Evolutionary conservation across 1,140 invertebrate species (phyloP).

Genomic region (Saxidomus purpurata): DNA sequence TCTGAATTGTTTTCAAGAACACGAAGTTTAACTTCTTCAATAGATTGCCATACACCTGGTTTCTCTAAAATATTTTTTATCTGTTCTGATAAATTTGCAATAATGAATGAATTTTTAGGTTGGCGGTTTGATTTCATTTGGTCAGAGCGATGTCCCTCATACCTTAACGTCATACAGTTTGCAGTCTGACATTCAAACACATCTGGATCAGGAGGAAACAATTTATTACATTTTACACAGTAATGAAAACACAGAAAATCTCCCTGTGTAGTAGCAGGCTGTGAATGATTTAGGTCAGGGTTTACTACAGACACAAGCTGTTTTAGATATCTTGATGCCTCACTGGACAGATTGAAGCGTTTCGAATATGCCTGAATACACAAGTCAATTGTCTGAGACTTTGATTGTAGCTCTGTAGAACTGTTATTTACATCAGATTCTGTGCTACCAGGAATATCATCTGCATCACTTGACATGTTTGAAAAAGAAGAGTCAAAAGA

Average conservation of each 20-base stretch:
- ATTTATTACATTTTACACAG: constrained; percentile 50
- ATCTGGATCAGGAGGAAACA: constrained; percentile 48
- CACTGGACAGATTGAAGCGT: too few relatives aligned
- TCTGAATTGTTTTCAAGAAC: too few relatives aligned
- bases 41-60: too few relatives aligned
- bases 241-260: too few relatives aligned
- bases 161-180: constrained; percentile 52
- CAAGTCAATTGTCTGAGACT: constrained; percentile 54
- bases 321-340: too few relatives aligned
- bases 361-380: constrained; percentile 51
- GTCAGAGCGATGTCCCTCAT: constrained; percentile 2
- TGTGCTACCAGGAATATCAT: constrained; percentile 32
- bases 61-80: constrained; percentile 49
- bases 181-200: constrained; percentile 30
- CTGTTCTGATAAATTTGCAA: constrained; percentile 58
- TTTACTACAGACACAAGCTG: too few relatives aligned
- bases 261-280: too few relatives aligned
- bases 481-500: too few relatives aligned
- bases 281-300: too few relatives aligned
- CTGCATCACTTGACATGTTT: constrained; percentile 44
- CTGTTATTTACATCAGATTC: constrained; percentile 47
- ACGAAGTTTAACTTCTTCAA: too few relatives aligned
- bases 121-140: constrained; percentile 44
- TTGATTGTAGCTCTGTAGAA: constrained; percentile 41
- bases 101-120: constrained; percentile 58